Evolutionary conservation across 2,113 vertebrate species (phyloP).

Genomic region (Microcebus ravelobensis): DNA sequence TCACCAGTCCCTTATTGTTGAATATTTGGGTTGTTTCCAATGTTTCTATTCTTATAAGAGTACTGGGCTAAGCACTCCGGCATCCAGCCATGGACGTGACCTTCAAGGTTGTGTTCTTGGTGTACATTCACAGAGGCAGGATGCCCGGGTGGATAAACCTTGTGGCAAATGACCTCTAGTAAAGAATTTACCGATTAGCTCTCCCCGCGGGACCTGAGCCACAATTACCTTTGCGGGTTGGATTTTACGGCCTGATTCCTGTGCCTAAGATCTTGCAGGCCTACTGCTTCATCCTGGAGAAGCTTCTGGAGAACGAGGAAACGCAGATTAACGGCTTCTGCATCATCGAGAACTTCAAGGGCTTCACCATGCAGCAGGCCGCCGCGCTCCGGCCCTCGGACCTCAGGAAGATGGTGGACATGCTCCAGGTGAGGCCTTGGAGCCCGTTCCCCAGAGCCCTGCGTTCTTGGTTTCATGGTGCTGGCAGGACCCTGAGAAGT

Average conservation of each 20-base stretch:
- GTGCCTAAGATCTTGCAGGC: slow-evolving; percentile 92
- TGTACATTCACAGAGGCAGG: not conserved
- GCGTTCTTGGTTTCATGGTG: fast-evolving
- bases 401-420: slow-evolving; percentile 99
- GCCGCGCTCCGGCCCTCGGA: slow-evolving; percentile 94
- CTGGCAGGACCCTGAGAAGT: not conserved
- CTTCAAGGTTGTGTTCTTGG: not conserved
- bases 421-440: slow-evolving; percentile 92
- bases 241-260: not conserved
- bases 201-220: not conserved
- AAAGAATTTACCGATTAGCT: not conserved
- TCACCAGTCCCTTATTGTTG: not conserved
- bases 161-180: not conserved
- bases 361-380: slow-evolving; percentile 98
- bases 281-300: slow-evolving; percentile 97
- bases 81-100: not conserved
- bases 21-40: not conserved
- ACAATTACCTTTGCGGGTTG: not conserved
- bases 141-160: not conserved
- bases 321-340: slow-evolving; percentile 99
- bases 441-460: fast-evolving
- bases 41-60: not conserved
- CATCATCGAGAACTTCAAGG: slow-evolving; percentile 97
- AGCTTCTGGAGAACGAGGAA: slow-evolving; percentile 96
- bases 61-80: not conserved